Base-by-base conservation (phyloP, 2,113 vertebrate species). In the Coptodon rendalli region DNA sequence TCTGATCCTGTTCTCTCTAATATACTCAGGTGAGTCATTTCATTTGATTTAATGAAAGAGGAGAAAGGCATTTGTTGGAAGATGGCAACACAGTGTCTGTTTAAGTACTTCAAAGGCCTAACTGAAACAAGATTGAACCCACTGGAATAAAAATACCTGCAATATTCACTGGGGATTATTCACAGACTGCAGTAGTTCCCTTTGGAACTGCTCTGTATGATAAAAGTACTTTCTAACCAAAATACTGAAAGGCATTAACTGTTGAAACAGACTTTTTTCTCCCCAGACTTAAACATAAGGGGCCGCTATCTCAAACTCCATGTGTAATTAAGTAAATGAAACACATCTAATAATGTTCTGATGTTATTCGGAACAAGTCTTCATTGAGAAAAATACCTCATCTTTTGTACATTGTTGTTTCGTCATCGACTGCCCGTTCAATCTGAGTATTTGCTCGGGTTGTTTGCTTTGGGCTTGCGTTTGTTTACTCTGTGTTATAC, bases 1-100 rank as follows among this genome's bases (percentile, higher is more conserved):
- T 90, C 54, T 95, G 78, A 82, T 95, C 80, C 83, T 95, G 27
- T 94, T 66, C 24, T 90, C 86, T 24, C 81, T 96, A 1, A 50
- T 93, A 40, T 93, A 61, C 88, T 86, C 93, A 94, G 95, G 95
- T 96, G 94, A 94, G 19, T 1, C 19, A 52, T 83, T 38, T 9
- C 5, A 63, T 87, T 85, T 50, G 11, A 36, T 57, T 78, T 61
- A 6, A 50, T 31, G 43, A 78, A 76, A 82, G 2, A 56, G 11
- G 2, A 48, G 22, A 80, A 5, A 24, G 13, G 16, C 24, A 22
- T 80, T 59, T 53, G n/a, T 14, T 16, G 14, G 45, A 52, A 52
- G 73, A 52, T 50, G 17, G 3, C 29, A 52, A 52, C 17, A 61
- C 6, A 61, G 19, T 54, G 43, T 31, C 16, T n/a, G 13, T 76